Conservation (phyloP, 2,113 vertebrate genomes). For the Dicaeum eximium region DNA sequence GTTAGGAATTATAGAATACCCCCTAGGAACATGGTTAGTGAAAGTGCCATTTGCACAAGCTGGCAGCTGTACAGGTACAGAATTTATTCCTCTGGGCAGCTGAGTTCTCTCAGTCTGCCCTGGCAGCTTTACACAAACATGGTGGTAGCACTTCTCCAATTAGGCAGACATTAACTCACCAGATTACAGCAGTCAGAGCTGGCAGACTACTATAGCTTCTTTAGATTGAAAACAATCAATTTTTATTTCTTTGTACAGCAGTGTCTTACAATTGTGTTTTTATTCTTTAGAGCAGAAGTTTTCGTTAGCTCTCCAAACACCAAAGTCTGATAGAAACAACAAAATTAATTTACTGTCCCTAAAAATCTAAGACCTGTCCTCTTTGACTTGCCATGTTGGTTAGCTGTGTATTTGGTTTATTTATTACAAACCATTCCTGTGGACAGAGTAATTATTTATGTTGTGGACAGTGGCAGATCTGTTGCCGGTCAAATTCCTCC, state of each 20-base stretch:
- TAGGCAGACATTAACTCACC: neutral
- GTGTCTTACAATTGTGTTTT: neutral
- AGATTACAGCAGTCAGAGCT: neutral
- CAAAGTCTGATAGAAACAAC: slow-evolving; percentile 13
- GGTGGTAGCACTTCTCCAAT: neutral
- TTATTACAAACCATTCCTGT: neutral
- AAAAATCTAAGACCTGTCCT: neutral
- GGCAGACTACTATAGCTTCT: neutral
- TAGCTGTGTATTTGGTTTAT: neutral
- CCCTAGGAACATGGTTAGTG: neutral
- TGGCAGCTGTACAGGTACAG: neutral
- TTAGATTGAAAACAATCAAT: neutral
- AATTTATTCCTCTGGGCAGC: neutral
- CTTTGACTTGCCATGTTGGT: slow-evolving; percentile 4
- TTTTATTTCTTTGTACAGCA: neutral
- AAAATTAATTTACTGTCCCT: slow-evolving; percentile 20
- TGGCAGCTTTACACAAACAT: neutral
- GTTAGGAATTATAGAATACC: neutral
- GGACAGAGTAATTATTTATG: slow-evolving; percentile 10
- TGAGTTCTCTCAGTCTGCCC: neutral
- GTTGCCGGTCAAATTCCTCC: slow-evolving; percentile 16
- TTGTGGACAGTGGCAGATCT: neutral
- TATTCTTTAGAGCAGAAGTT: neutral
- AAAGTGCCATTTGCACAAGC: neutral
- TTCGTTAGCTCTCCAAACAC: slow-evolving; percentile 33